Evolutionary conservation across 2,797 vertebrate genomes (phyloP).

Genomic region (Siniperca undulata): DNA sequence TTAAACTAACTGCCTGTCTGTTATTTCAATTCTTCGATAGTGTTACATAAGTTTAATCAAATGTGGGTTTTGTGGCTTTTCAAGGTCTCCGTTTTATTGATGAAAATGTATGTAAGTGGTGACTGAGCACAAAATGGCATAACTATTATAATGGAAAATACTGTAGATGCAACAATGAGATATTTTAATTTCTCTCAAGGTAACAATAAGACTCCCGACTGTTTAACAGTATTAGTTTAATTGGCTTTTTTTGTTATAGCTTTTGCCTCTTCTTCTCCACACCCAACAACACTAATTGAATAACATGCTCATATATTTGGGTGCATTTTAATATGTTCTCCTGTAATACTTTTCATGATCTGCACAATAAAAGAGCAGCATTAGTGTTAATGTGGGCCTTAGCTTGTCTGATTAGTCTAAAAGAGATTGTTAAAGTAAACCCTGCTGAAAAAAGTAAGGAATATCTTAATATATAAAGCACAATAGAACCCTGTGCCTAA

Average conservation of each 20-base stretch:
- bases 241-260: neutral
- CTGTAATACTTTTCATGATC: neutral
- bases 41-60: constrained; percentile 11
- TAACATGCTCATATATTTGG: neutral
- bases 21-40: neutral
- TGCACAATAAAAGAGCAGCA: constrained; percentile 13
- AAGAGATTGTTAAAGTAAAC: neutral
- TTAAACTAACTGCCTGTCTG: neutral
- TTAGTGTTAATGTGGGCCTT: neutral
- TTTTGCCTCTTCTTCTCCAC: neutral
- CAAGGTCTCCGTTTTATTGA: neutral
- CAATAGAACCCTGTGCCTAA: neutral
- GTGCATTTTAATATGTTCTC: neutral
- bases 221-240: neutral
- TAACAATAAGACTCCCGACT: neutral
- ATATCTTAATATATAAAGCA: neutral
- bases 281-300: neutral
- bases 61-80: constrained; percentile 1
- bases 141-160: neutral
- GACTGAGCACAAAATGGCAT: neutral
- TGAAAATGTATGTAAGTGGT: neutral
- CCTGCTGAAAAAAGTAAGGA: neutral
- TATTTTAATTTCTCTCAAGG: neutral
- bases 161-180: neutral
- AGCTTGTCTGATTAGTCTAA: neutral